Percentiles rank a stretch among this genome's conserved stretches.
phyloP scores from a whole-genome alignment of 1,140 invertebrate genomes.

The Melipona quadrifasciata region DNA sequence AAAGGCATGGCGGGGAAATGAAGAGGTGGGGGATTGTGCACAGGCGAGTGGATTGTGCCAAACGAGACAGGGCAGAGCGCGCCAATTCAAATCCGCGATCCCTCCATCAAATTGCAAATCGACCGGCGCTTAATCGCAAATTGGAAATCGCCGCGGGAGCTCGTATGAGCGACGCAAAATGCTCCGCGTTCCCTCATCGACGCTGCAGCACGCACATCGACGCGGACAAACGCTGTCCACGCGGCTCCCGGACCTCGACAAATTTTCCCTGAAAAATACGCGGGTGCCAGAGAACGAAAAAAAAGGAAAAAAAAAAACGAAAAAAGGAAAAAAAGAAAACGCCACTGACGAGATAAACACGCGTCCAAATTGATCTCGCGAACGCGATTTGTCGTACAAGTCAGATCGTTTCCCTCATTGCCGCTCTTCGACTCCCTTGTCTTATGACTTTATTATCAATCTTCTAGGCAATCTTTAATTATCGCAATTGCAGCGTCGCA shows the following conservation, averaged over 20 bases:
- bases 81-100: constrained; percentile 63
- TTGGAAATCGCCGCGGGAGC: constrained; percentile 64
- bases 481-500: too few species aligned
- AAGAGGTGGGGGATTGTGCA: too few species aligned
- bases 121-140: constrained; percentile 63
- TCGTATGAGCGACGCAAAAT: constrained; percentile 53
- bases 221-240: too few species aligned
- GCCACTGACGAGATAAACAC: neutral
- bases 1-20: neutral
- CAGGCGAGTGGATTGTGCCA: neutral
- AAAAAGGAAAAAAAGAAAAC: too few species aligned
- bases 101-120: constrained; percentile 69
- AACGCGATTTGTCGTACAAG: neutral
- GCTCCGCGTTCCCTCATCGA: constrained; percentile 1
- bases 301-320: too few species aligned
- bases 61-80: constrained; percentile 40
- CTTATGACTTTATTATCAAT: too few species aligned
- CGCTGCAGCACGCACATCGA: neutral
- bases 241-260: neutral
- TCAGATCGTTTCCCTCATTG: neutral
- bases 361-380: neutral
- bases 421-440: too few species aligned
- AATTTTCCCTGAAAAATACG: neutral
- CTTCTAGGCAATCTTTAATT: too few species aligned
- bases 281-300: too few species aligned